Evolutionary conservation across 2,888 invertebrate species (phyloP), one percentile per base, ranked within the genome.

Genomic region (Drosophila mulleri): DNA sequence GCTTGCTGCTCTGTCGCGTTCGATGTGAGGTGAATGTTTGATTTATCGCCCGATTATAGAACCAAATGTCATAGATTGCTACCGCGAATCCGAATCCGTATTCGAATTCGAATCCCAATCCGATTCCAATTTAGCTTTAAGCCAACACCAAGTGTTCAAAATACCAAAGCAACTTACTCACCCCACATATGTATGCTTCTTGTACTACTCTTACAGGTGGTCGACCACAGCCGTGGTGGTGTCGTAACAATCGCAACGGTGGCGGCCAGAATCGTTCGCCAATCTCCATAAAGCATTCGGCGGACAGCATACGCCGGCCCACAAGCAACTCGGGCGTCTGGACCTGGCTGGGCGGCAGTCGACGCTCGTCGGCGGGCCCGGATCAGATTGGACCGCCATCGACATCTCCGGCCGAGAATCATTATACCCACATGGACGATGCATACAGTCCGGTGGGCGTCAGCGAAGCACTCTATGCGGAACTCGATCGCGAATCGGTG

Each of bases 391-490:
- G 93, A 47, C 93, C 93, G 58, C 93, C 94, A 2, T 93, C 94
- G 16, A 92, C 94, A 50, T 94, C 93, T 26, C 94, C 93, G 1
- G 95, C 94, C 16, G 95, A 95, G 92, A 96, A 96, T 90, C 96
- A 96, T 91, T 96, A 96, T 91, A 96, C 96, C 8, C 95, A 95
- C 90, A 95, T 96, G 95, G 95, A 95, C 77, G 95, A 95, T 83
- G 94, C 94, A 16, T 94, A 94, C 82, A 94, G 94, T 89, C 93
- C 94, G 76, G 94, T 94, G 20, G 94, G 94, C 14, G 91, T 92
- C 6, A 95, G 95, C 85, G 95, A 95, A 89, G 95, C 95, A 1
- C 93, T 96, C 18, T 96, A 96, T 90, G 96, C 96, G 9, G 96
- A 96, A 92, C 92, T 96, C 78, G 96, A 96, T 91, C 94, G 95